Conservation (phyloP, 1,140 invertebrate species). For the Ceratina australensis region DNA sequence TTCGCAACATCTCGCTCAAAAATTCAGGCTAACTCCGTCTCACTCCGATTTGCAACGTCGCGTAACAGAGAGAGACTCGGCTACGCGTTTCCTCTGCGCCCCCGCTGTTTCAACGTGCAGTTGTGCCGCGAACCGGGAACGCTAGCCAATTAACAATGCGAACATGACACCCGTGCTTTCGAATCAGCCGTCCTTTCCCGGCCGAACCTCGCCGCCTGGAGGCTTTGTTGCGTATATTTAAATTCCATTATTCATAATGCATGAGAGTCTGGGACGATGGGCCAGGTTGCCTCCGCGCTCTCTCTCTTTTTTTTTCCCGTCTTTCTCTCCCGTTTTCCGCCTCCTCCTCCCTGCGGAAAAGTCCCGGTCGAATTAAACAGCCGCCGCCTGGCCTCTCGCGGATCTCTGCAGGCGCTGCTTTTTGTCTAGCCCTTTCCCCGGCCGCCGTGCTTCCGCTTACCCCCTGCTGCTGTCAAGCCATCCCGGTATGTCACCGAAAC, state of each 20-base stretch:
- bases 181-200: conserved; percentile 20
- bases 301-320: conserved; percentile 1
- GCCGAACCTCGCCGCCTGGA: conserved; percentile 46
- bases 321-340: too few species aligned
- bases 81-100: not conserved
- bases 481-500: conserved; percentile 50
- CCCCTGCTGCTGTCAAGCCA: conserved; percentile 25
- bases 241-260: conserved; percentile 76
- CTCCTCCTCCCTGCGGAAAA: conserved; percentile 54
- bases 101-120: conserved; percentile 26
- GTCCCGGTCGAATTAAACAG: conserved; percentile 68
- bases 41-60: conserved; percentile 15
- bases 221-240: conserved; percentile 70
- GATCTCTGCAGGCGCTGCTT: conserved; percentile 63
- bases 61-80: conserved; percentile 20
- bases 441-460: conserved; percentile 41
- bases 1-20: not conserved
- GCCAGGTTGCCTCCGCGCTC: conserved; percentile 46
- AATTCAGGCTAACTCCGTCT: not conserved
- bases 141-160: conserved; percentile 71
- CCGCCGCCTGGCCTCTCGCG: conserved; percentile 55
- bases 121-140: conserved; percentile 55
- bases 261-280: conserved; percentile 56
- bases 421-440: conserved; percentile 52
- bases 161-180: conserved; percentile 63